These are phyloP conservation scores for Nasonovia ribisnigri DNA, from an alignment of 2,888 invertebrate species.

Conservation along the genomic window DNA sequence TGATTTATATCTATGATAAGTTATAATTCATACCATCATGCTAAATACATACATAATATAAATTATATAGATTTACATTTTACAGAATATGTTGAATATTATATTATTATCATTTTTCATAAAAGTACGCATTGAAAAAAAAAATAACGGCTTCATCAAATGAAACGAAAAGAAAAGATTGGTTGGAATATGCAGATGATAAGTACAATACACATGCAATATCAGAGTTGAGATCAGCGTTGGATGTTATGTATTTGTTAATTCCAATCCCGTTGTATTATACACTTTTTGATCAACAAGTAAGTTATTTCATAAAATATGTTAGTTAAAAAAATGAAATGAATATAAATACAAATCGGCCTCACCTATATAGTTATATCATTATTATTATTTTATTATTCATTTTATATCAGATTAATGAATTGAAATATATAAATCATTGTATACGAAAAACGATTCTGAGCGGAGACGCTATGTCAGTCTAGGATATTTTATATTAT, in stretches of 20 bases:
- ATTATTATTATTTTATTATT: neutral
- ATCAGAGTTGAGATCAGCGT: slow-evolving; percentile 78
- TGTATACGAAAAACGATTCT: too few species aligned
- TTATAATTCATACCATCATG: neutral
- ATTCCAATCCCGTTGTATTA: slow-evolving; percentile 85
- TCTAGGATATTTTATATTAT: too few species aligned
- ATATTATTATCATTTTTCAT: neutral
- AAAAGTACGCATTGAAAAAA: slow-evolving; percentile 8
- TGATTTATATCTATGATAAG: neutral
- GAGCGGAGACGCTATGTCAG: too few species aligned
- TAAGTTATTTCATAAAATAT: slow-evolving; percentile 67
- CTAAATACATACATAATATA: neutral
- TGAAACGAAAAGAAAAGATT: slow-evolving; percentile 75
- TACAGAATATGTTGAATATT: neutral
- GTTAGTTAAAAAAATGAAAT: neutral
- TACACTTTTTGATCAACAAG: slow-evolving; percentile 88
- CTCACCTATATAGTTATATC: neutral
- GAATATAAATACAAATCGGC: too few species aligned
- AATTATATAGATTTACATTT: neutral
- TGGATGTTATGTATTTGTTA: slow-evolving; percentile 78
- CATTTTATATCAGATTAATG: neutral
- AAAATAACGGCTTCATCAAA: neutral
- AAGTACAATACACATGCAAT: slow-evolving; percentile 60
- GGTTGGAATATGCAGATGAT: slow-evolving; percentile 91
- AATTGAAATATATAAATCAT: too few species aligned